A percentile compares a stretch with the other conserved stretches of the same genome.
Conservation (phyloP, 2,797 vertebrate species). For the Craterocephalus amniculus region DNA sequence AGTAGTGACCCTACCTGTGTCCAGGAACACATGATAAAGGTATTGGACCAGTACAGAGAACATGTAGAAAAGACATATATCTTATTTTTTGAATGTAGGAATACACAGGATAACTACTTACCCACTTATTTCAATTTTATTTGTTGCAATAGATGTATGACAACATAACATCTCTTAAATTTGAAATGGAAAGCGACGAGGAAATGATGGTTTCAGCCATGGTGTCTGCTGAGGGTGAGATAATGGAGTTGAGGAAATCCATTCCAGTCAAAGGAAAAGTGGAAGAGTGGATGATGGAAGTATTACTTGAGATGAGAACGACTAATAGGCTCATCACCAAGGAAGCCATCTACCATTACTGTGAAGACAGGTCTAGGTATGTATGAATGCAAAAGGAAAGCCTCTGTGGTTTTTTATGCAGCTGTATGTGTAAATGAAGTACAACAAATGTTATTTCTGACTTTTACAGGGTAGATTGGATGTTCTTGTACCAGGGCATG, state of each 20-base stretch:
- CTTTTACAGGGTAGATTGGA: slow-evolving; percentile 91
- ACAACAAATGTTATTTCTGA: neutral
- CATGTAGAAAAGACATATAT: neutral
- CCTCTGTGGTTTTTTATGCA: neutral
- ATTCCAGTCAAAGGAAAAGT: slow-evolving; percentile 89
- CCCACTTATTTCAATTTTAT: neutral
- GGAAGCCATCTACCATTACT: slow-evolving; percentile 93
- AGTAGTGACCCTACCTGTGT: slow-evolving; percentile 91
- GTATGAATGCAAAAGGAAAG: slow-evolving; percentile 41
- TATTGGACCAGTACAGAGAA: slow-evolving; percentile 47
- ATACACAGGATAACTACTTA: slow-evolving; percentile 3
- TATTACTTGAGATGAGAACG: slow-evolving; percentile 91
- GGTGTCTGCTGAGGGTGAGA: slow-evolving; percentile 93
- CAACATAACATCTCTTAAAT: slow-evolving; percentile 90
- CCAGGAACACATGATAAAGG: slow-evolving; percentile 99
- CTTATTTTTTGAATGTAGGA: neutral
- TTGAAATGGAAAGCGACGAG: slow-evolving; percentile 80
- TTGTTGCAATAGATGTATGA: slow-evolving; percentile 90
- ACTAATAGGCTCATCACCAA: slow-evolving; percentile 94
- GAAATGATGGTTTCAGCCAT: slow-evolving; percentile 88
- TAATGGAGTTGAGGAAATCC: slow-evolving; percentile 88
- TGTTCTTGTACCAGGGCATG: slow-evolving; percentile 96
- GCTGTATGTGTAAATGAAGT: neutral
- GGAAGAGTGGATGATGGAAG: slow-evolving; percentile 94
- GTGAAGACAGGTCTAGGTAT: slow-evolving; percentile 89